These are phyloP conservation scores for Myiozetetes cayanensis DNA, from an alignment of 2,113 vertebrate genomes.

Conservation along the genomic window DNA sequence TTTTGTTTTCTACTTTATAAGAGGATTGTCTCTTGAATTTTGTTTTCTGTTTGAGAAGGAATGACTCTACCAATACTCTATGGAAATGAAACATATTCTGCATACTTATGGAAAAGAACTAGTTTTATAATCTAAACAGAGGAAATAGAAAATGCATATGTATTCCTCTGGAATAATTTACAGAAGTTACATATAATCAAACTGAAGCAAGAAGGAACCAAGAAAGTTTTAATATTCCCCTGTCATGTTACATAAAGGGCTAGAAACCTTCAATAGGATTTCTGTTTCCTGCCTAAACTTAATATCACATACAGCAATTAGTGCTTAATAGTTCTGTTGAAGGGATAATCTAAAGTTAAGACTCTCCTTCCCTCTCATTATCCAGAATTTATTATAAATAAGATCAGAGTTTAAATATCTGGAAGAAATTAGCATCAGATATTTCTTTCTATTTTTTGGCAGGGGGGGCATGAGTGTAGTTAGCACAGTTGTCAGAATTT, in stretches of 20 bases:
- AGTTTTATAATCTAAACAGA: not conserved
- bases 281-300: not conserved
- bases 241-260: slow-evolving; percentile 6
- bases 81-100: not conserved
- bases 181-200: not conserved
- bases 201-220: not conserved
- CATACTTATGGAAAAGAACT: not conserved
- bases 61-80: not conserved
- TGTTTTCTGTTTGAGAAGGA: not conserved
- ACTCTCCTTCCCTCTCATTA: not conserved
- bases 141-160: not conserved
- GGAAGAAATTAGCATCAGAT: not conserved
- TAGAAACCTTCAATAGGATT: slow-evolving; percentile 6
- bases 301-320: slow-evolving; percentile 2
- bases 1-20: not conserved
- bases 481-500: not conserved
- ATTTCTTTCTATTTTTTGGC: not conserved
- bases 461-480: not conserved
- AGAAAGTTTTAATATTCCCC: slow-evolving; percentile 7
- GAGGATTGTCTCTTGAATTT: not conserved
- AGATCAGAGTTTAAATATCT: not conserved
- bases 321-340: not conserved
- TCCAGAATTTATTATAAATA: not conserved
- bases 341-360: slow-evolving; percentile 25
- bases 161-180: not conserved